Percentiles rank a stretch among this genome's conserved stretches.
These are phyloP conservation scores for Tokudaia tokunoshimensis DNA, from an alignment of 2,797 vertebrate species.

Conservation along the genomic window DNA sequence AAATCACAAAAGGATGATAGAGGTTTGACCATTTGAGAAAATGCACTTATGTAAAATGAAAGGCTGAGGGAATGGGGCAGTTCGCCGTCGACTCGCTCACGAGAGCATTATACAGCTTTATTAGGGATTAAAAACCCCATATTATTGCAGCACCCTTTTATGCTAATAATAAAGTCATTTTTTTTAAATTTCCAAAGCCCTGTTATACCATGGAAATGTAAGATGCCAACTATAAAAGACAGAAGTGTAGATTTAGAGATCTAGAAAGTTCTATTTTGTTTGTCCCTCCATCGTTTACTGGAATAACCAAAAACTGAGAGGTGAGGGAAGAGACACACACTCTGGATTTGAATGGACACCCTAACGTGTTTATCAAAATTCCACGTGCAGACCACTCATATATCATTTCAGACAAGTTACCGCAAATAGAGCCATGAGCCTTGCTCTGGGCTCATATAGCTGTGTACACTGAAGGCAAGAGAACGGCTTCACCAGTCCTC, in stretches of 20 bases:
- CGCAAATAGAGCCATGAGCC: background rate
- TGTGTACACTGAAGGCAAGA: conserved; percentile 49
- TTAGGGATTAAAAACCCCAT: background rate
- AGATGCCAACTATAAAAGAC: background rate
- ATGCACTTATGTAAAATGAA: conserved; percentile 13
- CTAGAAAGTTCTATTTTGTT: conserved; percentile 28
- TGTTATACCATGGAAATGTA: background rate
- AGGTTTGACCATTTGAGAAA: background rate
- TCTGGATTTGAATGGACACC: conserved; percentile 2
- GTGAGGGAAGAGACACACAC: background rate
- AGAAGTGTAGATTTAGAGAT: background rate
- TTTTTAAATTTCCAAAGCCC: background rate
- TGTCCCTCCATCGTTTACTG: background rate
- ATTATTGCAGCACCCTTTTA: background rate
- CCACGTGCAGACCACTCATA: background rate
- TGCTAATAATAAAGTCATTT: background rate
- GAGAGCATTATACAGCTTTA: background rate
- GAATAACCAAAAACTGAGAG: background rate
- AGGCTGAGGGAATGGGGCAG: background rate
- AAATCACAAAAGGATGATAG: background rate
- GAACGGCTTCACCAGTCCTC: conserved; percentile 57
- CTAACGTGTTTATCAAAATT: conserved; percentile 39
- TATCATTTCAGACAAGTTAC: conserved; percentile 68
- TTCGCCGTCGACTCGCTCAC: background rate
- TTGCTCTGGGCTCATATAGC: background rate